Evolutionary conservation across 2,113 vertebrate species (phyloP), one percentile per base, ranked within the genome.

Genomic region (Gavialis gangeticus): DNA sequence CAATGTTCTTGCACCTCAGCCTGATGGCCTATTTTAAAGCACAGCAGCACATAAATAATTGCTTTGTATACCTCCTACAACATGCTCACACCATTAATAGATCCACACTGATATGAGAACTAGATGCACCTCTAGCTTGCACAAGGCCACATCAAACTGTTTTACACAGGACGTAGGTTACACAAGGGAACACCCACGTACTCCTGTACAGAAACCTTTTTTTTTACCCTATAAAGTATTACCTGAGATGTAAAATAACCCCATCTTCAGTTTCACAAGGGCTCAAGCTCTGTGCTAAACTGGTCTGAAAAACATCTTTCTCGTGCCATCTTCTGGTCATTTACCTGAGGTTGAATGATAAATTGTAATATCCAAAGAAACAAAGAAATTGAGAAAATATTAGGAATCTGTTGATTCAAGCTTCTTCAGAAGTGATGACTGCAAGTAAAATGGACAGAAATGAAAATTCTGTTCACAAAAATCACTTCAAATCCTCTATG

Each of bases 351-450:
- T 88, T 34, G 86, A 95, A 93, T 90, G 1, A 92, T 78, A 80
- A 27, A 84, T 22, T 79, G 21, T 14, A 54, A 34, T 37, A 46
- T 59, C 80, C 85, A 90, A 92, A 56, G 79, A 95, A 91, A 46
- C 8, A 77, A 54, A 56, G 88, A 93, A 90, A 87, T 91, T 88
- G 59, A 80, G 55, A 59, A n/a, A 80, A 79, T 78, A 91, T 57
- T 24, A 55, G 59, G 59, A 91, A 96, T 80, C 87, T 79, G 92
- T 66, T 91, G 56, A 95, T 91, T 80, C 95, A 93, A 85, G 18
- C 8, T 75, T 86, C 82, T 81, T 30, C 28, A 75, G n/a, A 9
- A 13, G 18, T 88, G 90, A 79, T 4, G n/a, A 10, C 37, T 71
- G 56, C 5, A 66, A 88, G 9, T 55, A 28, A 75, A 82, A 79